Percentiles rank a stretch among this genome's conserved stretches.
These are phyloP conservation scores for Adelognathus sp. DNA, from an alignment of 2,888 invertebrate species.

Conservation along the genomic window DNA sequence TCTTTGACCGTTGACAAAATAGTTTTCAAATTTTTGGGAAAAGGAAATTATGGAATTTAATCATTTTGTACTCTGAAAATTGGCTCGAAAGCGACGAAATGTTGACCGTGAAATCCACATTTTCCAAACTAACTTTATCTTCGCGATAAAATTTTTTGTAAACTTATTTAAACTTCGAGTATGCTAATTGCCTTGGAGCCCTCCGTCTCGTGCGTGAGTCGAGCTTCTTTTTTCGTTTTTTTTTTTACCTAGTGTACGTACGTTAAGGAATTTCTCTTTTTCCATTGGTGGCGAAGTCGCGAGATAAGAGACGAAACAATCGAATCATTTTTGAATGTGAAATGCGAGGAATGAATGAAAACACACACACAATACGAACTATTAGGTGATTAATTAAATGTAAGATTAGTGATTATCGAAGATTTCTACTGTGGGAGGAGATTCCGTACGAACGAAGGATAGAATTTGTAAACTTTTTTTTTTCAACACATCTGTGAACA, in stretches of 20 bases:
- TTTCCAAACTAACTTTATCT: too few relatives aligned
- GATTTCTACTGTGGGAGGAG: constrained; percentile 63
- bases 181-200: constrained; percentile 60
- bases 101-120: too few relatives aligned
- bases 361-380: constrained; percentile 63
- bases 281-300: neutral
- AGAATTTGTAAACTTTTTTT: constrained; percentile 16
- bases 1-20: too few relatives aligned
- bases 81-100: neutral
- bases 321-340: constrained; percentile 29
- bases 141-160: too few relatives aligned
- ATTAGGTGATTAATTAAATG: constrained; percentile 66
- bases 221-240: too few relatives aligned
- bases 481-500: constrained; percentile 31
- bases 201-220: constrained; percentile 64
- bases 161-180: constrained; percentile 39
- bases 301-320: neutral
- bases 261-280: constrained; percentile 59
- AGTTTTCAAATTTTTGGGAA: too few relatives aligned
- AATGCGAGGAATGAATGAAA: neutral
- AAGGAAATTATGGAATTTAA: too few relatives aligned
- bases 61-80: neutral
- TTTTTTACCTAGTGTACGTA: constrained; percentile 46
- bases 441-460: neutral
- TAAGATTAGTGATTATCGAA: constrained; percentile 58